These are phyloP conservation scores for Drosophila mayaguana DNA, from an alignment of 2,888 invertebrate species.

Conservation along the genomic window DNA sequence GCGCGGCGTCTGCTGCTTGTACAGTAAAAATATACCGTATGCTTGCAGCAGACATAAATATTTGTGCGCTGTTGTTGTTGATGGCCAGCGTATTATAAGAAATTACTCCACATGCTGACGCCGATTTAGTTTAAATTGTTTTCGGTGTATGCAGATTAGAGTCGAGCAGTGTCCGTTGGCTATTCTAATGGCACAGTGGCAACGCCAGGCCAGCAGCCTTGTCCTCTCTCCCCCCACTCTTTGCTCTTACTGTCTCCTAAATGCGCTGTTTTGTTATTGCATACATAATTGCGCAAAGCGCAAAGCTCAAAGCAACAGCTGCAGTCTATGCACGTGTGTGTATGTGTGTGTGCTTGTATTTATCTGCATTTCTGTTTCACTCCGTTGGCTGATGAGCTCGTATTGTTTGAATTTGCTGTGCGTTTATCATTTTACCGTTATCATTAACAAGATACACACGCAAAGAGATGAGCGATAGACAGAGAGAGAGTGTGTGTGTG, in stretches of 20 bases:
- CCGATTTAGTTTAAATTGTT: constrained; percentile 51
- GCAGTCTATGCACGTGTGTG: constrained; percentile 2
- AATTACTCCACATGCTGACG: constrained; percentile 48
- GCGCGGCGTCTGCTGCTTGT: constrained; percentile 33
- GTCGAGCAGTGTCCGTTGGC: constrained; percentile 20
- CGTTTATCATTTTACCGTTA: constrained; percentile 76
- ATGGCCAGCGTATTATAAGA: constrained; percentile 40
- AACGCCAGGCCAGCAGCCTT: background rate
- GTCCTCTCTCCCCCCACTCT: background rate
- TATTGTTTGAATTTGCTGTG: constrained; percentile 50
- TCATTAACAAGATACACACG: constrained; percentile 74
- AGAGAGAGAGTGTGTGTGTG: constrained; percentile 40
- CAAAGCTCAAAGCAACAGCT: constrained; percentile 22
- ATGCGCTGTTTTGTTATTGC: constrained; percentile 3
- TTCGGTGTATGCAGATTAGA: constrained; percentile 35
- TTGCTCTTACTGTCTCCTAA: no score
- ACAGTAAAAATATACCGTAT: constrained; percentile 75
- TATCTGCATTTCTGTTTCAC: constrained; percentile 13
- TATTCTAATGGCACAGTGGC: constrained; percentile 23
- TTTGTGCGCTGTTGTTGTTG: constrained; percentile 34
- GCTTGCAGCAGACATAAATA: constrained; percentile 58
- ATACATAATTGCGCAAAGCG: constrained; percentile 42
- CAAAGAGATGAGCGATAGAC: constrained; percentile 52
- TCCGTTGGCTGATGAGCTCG: constrained; percentile 47
- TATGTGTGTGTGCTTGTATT: constrained; percentile 10